These are phyloP conservation scores for Corvus moneduloides DNA, from an alignment of 2,113 vertebrate species.

Conservation along the genomic window DNA sequence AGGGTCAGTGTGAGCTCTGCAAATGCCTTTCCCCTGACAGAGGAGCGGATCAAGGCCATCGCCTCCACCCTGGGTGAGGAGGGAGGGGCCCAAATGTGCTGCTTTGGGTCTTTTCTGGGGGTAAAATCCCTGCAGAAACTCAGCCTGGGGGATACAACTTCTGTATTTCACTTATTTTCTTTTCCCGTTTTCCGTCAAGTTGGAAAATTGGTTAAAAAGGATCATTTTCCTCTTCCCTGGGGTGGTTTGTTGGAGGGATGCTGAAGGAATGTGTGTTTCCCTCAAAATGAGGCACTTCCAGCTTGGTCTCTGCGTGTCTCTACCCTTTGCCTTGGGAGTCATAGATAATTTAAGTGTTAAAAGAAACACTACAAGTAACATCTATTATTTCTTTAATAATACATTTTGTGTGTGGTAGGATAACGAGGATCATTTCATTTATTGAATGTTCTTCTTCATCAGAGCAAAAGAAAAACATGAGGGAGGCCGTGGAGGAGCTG, in stretches of 20 bases:
- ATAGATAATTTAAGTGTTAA: fast-evolving
- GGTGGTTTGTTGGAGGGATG: not conserved
- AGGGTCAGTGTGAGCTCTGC: slow-evolving; percentile 59
- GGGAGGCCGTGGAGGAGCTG: slow-evolving; percentile 54
- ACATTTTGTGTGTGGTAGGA: fast-evolving
- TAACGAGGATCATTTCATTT: fast-evolving
- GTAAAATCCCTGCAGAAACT: no score
- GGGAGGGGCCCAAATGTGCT: not conserved
- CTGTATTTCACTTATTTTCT: fast-evolving
- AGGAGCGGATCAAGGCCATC: slow-evolving; percentile 59
- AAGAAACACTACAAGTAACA: fast-evolving
- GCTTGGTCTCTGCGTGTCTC: not conserved
- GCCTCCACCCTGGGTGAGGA: slow-evolving; percentile 59
- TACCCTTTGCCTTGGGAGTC: not conserved
- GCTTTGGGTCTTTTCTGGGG: not conserved
- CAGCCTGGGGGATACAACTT: not conserved
- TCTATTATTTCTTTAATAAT: not conserved
- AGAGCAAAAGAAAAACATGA: not conserved
- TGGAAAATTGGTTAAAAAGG: fast-evolving
- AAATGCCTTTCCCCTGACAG: not conserved
- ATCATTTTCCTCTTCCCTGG: not conserved
- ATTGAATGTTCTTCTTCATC: not conserved
- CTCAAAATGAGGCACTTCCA: not conserved
- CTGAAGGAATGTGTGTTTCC: not conserved
- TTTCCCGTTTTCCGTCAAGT: not conserved